phyloP scores from a whole-genome alignment of 2,113 vertebrate species.

The Chaetorhynchus papuensis region DNA sequence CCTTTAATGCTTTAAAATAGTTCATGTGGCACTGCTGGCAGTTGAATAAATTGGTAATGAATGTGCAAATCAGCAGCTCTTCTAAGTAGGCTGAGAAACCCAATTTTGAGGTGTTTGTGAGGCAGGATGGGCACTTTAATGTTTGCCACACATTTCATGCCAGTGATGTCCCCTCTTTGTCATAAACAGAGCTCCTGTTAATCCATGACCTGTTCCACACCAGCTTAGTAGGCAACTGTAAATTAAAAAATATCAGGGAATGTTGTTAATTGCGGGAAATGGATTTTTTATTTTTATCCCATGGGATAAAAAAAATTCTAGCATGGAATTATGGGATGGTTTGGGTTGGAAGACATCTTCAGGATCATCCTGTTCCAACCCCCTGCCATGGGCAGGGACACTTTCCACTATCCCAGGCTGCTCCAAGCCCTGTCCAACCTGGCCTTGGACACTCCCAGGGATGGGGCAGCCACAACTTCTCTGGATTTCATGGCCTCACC shows the following conservation, averaged over 20 bases:
- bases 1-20: not conserved
- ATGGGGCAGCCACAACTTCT: not conserved
- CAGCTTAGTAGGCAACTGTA: not conserved
- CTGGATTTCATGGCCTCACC: not conserved
- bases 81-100: not conserved
- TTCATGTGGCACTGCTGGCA: not conserved
- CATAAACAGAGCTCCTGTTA: not conserved
- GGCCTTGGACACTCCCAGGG: not conserved
- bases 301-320: not conserved
- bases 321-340: not conserved
- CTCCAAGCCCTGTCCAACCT: fast-evolving
- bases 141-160: not conserved
- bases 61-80: not conserved
- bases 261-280: not conserved
- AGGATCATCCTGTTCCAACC: fast-evolving
- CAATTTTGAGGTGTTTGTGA: not conserved
- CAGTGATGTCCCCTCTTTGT: not conserved
- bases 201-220: not conserved
- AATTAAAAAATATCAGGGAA: not conserved
- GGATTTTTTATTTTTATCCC: not conserved
- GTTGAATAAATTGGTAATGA: not conserved
- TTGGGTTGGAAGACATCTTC: not conserved
- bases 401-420: fast-evolving
- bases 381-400: not conserved
- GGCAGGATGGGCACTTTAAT: not conserved